These are phyloP conservation scores for Hypotaenidia okinawae DNA, from an alignment of 2,797 vertebrate species.

Conservation along the genomic window DNA sequence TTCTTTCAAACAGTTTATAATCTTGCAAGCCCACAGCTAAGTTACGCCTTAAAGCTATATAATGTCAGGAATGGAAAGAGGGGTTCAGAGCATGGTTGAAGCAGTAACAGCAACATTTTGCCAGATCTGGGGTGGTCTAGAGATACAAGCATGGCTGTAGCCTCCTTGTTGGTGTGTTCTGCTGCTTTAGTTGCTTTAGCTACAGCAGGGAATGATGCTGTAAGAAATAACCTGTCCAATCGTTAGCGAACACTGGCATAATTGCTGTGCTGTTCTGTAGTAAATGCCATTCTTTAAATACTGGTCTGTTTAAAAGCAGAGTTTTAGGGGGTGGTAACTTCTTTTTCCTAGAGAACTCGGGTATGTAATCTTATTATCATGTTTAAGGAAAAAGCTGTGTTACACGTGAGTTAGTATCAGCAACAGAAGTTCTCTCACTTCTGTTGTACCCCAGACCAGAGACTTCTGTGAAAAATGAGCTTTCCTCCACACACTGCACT, in stretches of 20 bases:
- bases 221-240: neutral
- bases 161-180: neutral
- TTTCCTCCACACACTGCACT: neutral
- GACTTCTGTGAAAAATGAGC: neutral
- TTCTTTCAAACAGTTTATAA: neutral
- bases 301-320: neutral
- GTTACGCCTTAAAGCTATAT: neutral
- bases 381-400: neutral
- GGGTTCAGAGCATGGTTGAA: neutral
- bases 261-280: neutral
- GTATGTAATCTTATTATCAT: neutral
- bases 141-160: accelerated
- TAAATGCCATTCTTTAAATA: conserved; percentile 4
- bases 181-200: neutral
- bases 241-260: neutral
- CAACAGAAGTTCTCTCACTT: neutral
- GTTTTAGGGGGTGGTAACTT: neutral
- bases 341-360: neutral
- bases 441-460: neutral
- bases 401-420: accelerated
- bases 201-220: neutral
- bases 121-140: neutral
- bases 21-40: neutral
- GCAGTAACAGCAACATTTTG: neutral
- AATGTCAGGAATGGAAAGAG: neutral